Conservation (phyloP, 2,797 vertebrate species). For the Cottoperca gobio region DNA sequence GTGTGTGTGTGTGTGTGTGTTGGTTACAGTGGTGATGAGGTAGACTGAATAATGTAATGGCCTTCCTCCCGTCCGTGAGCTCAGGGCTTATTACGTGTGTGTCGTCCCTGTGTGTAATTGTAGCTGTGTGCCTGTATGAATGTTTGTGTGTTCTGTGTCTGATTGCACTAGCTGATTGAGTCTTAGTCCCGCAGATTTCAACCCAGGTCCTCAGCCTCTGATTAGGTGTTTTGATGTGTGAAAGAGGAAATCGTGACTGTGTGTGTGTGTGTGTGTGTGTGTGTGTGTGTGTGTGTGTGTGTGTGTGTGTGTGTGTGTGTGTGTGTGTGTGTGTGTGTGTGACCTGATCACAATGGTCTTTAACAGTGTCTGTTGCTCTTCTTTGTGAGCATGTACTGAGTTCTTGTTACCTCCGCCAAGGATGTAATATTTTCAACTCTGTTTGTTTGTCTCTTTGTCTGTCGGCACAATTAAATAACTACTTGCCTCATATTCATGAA, state of each 20-base stretch:
- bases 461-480: no score
- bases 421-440: no score
- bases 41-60: slow-evolving; percentile 81
- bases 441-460: no score
- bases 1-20: slow-evolving; percentile 53
- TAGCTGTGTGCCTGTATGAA: slow-evolving; percentile 34
- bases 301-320: slow-evolving; percentile 18
- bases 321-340: slow-evolving; percentile 9
- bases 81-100: slow-evolving; percentile 70
- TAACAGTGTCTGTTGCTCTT: slow-evolving; percentile 22
- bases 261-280: slow-evolving; percentile 8
- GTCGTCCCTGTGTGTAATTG: slow-evolving; percentile 54
- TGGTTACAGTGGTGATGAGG: slow-evolving; percentile 75
- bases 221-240: slow-evolving; percentile 76
- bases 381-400: neutral
- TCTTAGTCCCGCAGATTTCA: slow-evolving; percentile 72
- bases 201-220: slow-evolving; percentile 72
- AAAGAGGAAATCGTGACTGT: slow-evolving; percentile 46
- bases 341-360: slow-evolving; percentile 26
- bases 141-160: slow-evolving; percentile 61
- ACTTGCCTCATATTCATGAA: no score
- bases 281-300: neutral
- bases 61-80: slow-evolving; percentile 72
- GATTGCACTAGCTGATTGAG: slow-evolving; percentile 80
- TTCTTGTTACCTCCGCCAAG: neutral